Conservation (phyloP, 2,888 invertebrate genomes). For the Dromius quadrimaculatus region DNA sequence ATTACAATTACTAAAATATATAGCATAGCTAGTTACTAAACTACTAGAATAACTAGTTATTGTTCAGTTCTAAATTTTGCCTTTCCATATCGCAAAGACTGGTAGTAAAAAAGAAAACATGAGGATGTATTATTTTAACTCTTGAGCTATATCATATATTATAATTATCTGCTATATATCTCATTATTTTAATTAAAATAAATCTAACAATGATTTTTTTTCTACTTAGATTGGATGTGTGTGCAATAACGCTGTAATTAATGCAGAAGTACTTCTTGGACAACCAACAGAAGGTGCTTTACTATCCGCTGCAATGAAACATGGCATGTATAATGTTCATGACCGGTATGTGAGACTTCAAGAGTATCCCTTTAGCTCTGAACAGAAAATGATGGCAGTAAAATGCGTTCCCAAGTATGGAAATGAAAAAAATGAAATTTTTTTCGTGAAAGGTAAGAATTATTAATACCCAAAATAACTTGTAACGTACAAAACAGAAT, state of each 20-base stretch:
- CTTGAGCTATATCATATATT: no score
- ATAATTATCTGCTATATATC: no score
- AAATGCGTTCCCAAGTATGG: slow-evolving; percentile 87
- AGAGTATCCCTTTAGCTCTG: slow-evolving; percentile 97
- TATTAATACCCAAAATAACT: no score
- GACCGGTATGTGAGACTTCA: slow-evolving; percentile 88
- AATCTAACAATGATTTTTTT: slow-evolving; percentile 16
- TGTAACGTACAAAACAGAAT: no score
- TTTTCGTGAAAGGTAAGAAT: slow-evolving; percentile 80
- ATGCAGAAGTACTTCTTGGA: slow-evolving; percentile 86
- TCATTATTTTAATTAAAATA: no score
- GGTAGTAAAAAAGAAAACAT: no score
- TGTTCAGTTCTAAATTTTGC: no score
- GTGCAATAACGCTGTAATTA: slow-evolving; percentile 95
- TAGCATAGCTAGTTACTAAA: no score
- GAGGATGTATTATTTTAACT: no score
- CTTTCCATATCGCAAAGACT: no score
- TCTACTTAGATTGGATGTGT: slow-evolving; percentile 79
- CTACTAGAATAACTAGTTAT: no score
- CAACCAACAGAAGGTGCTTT: slow-evolving; percentile 99
- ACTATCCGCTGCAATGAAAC: slow-evolving; percentile 92
- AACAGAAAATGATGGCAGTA: slow-evolving; percentile 99
- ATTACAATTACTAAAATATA: no score
- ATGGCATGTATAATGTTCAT: slow-evolving; percentile 84
- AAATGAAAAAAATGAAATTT: slow-evolving; percentile 81